Evolutionary conservation across 2,888 invertebrate genomes (phyloP).

Genomic region (Auanema freiburgensis): DNA sequence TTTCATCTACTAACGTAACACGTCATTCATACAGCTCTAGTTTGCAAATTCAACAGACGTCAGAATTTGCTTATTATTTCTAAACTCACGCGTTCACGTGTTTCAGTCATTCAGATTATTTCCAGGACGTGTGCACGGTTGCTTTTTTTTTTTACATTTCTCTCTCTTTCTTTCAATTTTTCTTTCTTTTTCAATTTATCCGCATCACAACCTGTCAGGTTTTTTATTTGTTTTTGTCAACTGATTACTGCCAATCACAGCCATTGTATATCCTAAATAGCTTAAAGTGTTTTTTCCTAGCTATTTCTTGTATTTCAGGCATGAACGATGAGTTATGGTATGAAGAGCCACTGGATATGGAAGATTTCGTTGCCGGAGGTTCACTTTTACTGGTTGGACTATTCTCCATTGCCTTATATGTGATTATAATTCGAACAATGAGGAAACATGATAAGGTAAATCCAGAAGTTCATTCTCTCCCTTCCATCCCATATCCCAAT

Average conservation of each 20-base stretch:
- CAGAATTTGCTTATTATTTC: too few relatives aligned
- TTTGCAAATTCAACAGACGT: too few relatives aligned
- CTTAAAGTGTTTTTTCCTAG: neutral
- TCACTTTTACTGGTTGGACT: conserved; percentile 44
- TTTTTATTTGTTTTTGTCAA: too few relatives aligned
- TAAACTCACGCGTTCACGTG: too few relatives aligned
- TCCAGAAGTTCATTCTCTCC: too few relatives aligned
- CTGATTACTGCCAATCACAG: too few relatives aligned
- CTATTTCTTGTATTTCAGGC: conserved; percentile 22
- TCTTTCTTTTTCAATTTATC: too few relatives aligned
- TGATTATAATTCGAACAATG: conserved; percentile 52
- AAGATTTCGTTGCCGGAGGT: conserved; percentile 53
- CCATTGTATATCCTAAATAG: too few relatives aligned
- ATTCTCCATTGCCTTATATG: conserved; percentile 52
- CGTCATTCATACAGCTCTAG: too few relatives aligned
- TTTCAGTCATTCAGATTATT: neutral
- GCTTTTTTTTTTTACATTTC: neutral
- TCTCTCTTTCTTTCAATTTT: neutral
- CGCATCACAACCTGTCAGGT: too few relatives aligned
- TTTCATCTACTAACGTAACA: too few relatives aligned
- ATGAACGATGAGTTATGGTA: conserved; percentile 46
- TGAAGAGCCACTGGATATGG: conserved; percentile 34
- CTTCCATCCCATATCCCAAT: too few relatives aligned
- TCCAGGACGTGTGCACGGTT: neutral
- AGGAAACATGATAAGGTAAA: conserved; percentile 51